phyloP scores from a whole-genome alignment of 2,888 invertebrate species.

The Thereva unica region DNA sequence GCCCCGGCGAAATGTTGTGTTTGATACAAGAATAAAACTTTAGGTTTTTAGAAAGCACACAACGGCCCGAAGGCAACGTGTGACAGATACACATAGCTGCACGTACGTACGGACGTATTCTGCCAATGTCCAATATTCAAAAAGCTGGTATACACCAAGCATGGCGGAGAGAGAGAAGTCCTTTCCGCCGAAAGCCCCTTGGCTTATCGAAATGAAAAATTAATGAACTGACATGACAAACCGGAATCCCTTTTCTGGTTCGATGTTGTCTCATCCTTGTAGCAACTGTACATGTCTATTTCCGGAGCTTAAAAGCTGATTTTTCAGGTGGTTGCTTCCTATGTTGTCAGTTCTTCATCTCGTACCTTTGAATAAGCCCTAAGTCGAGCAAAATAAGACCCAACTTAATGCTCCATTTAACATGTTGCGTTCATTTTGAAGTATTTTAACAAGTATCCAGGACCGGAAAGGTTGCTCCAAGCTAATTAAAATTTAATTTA shows the following conservation, averaged over 20 bases:
- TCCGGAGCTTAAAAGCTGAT: slow-evolving; percentile 43
- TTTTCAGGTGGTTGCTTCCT: slow-evolving; percentile 41
- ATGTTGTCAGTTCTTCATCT: slow-evolving; percentile 29
- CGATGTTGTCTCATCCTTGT: slow-evolving; percentile 35
- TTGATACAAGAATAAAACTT: no score
- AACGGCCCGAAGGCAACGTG: slow-evolving; percentile 23
- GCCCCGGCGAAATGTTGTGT: no score
- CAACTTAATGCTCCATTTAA: slow-evolving; percentile 42
- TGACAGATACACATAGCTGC: slow-evolving; percentile 19
- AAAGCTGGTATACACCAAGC: no score
- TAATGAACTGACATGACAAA: slow-evolving; percentile 43
- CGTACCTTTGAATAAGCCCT: slow-evolving; percentile 18
- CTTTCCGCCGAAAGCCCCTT: slow-evolving; percentile 28
- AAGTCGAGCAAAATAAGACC: slow-evolving; percentile 35
- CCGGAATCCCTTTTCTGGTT: slow-evolving; percentile 41
- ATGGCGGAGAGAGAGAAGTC: not conserved
- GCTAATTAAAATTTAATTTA: slow-evolving; percentile 33
- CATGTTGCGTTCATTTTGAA: slow-evolving; percentile 31
- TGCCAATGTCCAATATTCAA: slow-evolving; percentile 22
- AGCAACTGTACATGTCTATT: slow-evolving; percentile 37
- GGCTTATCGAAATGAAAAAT: slow-evolving; percentile 42
- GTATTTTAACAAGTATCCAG: not conserved
- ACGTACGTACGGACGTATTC: slow-evolving; percentile 16
- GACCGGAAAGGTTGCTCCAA: slow-evolving; percentile 24
- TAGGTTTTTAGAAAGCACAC: slow-evolving; percentile 1